These are phyloP conservation scores for Scomber colias DNA, from an alignment of 2,113 vertebrate genomes.

Conservation along the genomic window DNA sequence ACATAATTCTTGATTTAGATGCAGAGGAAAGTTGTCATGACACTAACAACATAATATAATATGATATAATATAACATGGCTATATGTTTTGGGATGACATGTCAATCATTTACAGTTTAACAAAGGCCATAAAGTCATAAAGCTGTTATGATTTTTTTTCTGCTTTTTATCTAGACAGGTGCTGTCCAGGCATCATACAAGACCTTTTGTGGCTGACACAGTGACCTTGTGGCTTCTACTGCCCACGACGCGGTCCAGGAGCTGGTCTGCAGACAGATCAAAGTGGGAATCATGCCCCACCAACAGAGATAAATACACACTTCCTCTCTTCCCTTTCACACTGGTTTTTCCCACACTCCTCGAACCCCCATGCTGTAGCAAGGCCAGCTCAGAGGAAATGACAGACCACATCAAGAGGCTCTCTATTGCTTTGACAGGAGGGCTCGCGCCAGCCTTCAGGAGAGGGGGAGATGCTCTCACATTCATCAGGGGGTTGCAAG, in stretches of 20 bases:
- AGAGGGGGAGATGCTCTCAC: constrained; percentile 41
- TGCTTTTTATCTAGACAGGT: constrained; percentile 49
- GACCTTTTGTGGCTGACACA: constrained; percentile 44
- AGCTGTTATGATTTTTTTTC: background rate
- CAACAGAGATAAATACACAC: constrained; percentile 86
- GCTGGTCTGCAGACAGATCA: constrained; percentile 75
- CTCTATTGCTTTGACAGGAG: constrained; percentile 69
- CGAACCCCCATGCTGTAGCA: constrained; percentile 61
- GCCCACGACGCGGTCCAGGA: constrained; percentile 53
- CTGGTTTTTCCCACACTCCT: constrained; percentile 82
- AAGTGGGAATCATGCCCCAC: constrained; percentile 80
- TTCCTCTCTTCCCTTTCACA: constrained; percentile 82
- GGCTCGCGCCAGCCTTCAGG: constrained; percentile 52
- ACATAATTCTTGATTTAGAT: constrained; percentile 33
- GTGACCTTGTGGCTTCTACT: constrained; percentile 56
- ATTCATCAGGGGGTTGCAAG: constrained; percentile 43
- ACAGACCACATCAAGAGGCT: constrained; percentile 84
- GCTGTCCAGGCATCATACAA: constrained; percentile 8
- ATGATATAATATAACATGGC: background rate
- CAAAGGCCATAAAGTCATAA: background rate
- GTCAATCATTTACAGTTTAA: background rate
- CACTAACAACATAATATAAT: constrained; percentile 30
- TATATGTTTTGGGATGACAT: constrained; percentile 9
- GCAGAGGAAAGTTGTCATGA: constrained; percentile 38
- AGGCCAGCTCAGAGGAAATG: constrained; percentile 80